Evolutionary conservation across 2,797 vertebrate species (phyloP).

Genomic region (Sternotherus odoratus): DNA sequence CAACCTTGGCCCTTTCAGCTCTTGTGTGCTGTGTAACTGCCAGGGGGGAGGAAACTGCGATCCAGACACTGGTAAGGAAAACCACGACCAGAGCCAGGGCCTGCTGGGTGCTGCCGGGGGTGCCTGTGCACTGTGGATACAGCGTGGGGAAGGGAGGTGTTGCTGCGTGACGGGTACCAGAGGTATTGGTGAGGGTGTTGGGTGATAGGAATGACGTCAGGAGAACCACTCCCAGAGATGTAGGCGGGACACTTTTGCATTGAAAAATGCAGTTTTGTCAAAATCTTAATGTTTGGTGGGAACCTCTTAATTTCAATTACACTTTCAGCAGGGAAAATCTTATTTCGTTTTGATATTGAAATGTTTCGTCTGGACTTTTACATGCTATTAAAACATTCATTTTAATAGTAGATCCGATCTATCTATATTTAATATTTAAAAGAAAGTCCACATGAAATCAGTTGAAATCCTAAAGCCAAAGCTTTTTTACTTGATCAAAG

Average conservation of each 20-base stretch:
- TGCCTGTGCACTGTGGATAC: neutral
- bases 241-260: neutral
- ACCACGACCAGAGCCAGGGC: rapidly evolving
- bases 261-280: neutral
- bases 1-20: constrained; percentile 81
- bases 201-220: neutral
- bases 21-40: constrained; percentile 89
- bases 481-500: neutral
- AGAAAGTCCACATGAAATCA: neutral
- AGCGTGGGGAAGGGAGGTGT: neutral
- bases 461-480: neutral
- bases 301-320: neutral
- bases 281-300: neutral
- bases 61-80: constrained; percentile 86
- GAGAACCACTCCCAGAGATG: neutral
- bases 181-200: neutral
- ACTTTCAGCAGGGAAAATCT: neutral
- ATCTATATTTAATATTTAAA: neutral
- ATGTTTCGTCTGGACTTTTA: neutral
- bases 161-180: neutral
- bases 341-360: neutral
- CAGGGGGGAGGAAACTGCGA: constrained; percentile 89
- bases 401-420: neutral
- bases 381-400: neutral
- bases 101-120: rapidly evolving